Evolutionary conservation across 1,140 invertebrate species (phyloP), one percentile per base, ranked within the genome.

Genomic region (Drosophila malerkotliana): DNA sequence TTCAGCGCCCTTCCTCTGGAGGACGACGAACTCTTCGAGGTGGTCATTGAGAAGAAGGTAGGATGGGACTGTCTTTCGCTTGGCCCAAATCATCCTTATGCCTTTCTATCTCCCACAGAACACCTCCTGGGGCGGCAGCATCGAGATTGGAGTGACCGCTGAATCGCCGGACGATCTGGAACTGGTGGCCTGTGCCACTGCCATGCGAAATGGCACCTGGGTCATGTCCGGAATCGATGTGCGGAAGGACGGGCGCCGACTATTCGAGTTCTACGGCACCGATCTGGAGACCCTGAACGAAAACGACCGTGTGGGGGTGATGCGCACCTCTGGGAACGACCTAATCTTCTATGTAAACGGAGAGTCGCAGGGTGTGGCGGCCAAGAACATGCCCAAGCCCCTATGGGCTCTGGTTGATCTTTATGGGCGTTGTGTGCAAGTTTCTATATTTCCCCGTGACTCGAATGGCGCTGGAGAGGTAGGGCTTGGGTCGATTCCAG

Each of bases 361-460:
- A 6, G 93, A 95, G 60, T 96, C 97, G 24, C 96, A 98, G 92
- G 98, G 98, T 9, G 93, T 97, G 48, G 97, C 97, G 1, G 96
- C 96, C 0, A 94, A 93, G 72, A 95, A 95, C 79, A 93, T 98
- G 71, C 97, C 97, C 21, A 80, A 93, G 12, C 92, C 93, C 41
- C 93, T 98, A 12, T 98, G 95, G 94, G 97, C 96, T 7, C 95
- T 99, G 10, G 94, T 98, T 24, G 97, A 98, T 92, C 93, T 99
- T 88, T 98, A 98, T 92, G 97, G 97, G 2, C 97, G 98, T 92
- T 98, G 97, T 93, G 95, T 97, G 6, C 97, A 98, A 93, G 95
- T 98, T 8, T 95, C 95, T 9, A 93, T 95, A 67, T 94, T 93
- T 26, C 92, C 91, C 30, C 90, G 92, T 9, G 87, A 79, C 14